These are phyloP conservation scores for Mythimna pallens DNA, from an alignment of 2,888 invertebrate species.

Conservation along the genomic window DNA sequence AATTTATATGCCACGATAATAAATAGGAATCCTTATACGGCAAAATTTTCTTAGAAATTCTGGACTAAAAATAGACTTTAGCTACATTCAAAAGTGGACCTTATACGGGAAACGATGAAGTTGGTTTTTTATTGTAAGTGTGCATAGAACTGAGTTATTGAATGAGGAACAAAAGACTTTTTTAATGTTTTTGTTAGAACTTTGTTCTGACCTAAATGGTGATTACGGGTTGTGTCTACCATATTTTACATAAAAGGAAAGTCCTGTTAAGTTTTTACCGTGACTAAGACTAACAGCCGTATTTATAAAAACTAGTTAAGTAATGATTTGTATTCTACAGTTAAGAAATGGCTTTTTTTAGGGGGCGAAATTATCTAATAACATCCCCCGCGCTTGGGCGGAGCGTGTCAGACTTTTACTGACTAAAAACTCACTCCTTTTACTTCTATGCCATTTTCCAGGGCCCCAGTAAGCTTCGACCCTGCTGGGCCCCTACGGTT, in stretches of 20 bases:
- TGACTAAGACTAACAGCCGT: neutral
- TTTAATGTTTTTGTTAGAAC: slow-evolving; percentile 13
- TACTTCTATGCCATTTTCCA: no score
- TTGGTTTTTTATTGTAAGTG: slow-evolving; percentile 15
- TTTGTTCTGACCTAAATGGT: slow-evolving; percentile 22
- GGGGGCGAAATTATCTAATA: no score
- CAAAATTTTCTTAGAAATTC: slow-evolving; percentile 61
- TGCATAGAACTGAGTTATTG: slow-evolving; percentile 19
- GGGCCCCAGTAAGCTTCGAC: no score
- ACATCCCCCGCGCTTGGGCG: no score
- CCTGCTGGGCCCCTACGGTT: no score
- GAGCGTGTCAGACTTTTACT: no score
- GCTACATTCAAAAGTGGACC: slow-evolving; percentile 11
- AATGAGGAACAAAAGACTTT: slow-evolving; percentile 25
- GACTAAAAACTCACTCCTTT: no score
- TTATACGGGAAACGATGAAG: neutral
- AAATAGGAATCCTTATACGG: slow-evolving; percentile 58
- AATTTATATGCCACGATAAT: slow-evolving; percentile 32
- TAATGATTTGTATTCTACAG: no score
- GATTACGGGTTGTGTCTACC: slow-evolving; percentile 7
- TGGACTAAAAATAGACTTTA: slow-evolving; percentile 57
- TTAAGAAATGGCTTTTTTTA: no score
- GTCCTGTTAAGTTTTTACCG: neutral
- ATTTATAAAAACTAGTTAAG: no score
- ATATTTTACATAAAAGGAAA: slow-evolving; percentile 5